Percentiles rank a stretch among this genome's conserved stretches.
phyloP scores from a whole-genome alignment of 2,797 vertebrate genomes.

The Lithobates pipiens region DNA sequence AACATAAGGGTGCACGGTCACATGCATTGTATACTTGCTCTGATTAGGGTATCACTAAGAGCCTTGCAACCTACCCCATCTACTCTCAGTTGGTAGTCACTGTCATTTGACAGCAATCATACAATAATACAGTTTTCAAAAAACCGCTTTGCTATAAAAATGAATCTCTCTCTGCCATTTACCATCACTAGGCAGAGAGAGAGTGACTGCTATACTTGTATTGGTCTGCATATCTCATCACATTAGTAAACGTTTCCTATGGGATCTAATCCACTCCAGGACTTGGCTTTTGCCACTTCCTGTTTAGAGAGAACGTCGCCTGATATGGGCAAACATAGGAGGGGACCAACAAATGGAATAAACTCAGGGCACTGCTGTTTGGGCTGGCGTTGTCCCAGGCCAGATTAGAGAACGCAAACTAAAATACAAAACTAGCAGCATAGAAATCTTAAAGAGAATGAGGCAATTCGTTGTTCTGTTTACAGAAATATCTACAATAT shows the following conservation, averaged over 20 bases:
- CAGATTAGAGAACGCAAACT: background rate
- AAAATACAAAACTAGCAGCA: background rate
- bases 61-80: too few relatives aligned
- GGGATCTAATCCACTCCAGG: conserved; percentile 71
- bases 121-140: background rate
- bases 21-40: too few relatives aligned
- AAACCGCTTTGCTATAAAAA: background rate
- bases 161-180: too few relatives aligned
- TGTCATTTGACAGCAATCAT: too few relatives aligned
- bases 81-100: too few relatives aligned
- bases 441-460: background rate
- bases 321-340: conserved; percentile 74
- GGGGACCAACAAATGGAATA: conserved; percentile 66
- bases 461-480: background rate
- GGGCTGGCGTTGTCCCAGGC: conserved; percentile 66
- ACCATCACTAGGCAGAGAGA: too few relatives aligned
- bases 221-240: background rate
- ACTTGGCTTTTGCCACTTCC: conserved; percentile 73
- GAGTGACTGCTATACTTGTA: background rate
- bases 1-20: too few relatives aligned
- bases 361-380: conserved; percentile 68
- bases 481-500: background rate
- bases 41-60: too few relatives aligned
- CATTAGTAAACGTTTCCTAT: conserved; percentile 36
- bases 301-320: conserved; percentile 71